These are phyloP conservation scores for Thrips palmi DNA, from an alignment of 1,140 invertebrate genomes.

Conservation along the genomic window DNA sequence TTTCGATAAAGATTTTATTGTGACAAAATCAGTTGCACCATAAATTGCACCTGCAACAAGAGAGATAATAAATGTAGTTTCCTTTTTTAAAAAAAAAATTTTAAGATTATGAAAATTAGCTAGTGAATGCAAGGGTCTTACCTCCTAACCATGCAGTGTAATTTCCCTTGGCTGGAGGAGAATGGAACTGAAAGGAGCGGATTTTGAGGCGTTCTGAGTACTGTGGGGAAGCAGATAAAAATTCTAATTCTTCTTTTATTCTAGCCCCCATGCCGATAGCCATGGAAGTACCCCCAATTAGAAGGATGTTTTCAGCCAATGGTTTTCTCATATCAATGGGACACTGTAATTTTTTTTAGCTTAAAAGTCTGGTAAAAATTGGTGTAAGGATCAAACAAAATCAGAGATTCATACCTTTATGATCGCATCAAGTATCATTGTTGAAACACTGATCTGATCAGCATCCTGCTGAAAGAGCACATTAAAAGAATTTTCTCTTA, in stretches of 20 bases:
- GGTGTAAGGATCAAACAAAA: neutral
- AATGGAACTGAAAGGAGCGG: conserved; percentile 57
- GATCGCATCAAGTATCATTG: conserved; percentile 68
- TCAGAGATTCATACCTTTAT: conserved; percentile 33
- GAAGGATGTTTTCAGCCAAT: conserved; percentile 62
- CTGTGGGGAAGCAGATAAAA: conserved; percentile 36
- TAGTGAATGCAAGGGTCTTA: conserved; percentile 18
- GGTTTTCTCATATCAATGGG: conserved; percentile 51
- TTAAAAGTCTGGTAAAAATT: neutral
- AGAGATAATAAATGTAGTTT: conserved; percentile 11
- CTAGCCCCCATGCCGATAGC: conserved; percentile 57
- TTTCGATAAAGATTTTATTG: conserved; percentile 46
- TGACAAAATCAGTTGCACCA: conserved; percentile 60
- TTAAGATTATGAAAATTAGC: conserved; percentile 3
- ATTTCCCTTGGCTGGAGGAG: conserved; percentile 61
- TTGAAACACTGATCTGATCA: conserved; percentile 63
- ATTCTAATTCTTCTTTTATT: conserved; percentile 50
- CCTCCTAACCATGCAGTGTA: conserved; percentile 71
- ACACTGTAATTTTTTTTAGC: conserved; percentile 33
- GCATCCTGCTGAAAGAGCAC: conserved; percentile 68
- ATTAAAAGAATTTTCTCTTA: conserved; percentile 64
- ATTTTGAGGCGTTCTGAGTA: conserved; percentile 46
- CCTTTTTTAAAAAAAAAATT: conserved; percentile 16
- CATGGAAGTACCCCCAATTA: conserved; percentile 72
- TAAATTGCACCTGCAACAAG: conserved; percentile 50